Base-by-base conservation (phyloP, 2,888 invertebrate genomes). In the Epirrhoe alternata region DNA sequence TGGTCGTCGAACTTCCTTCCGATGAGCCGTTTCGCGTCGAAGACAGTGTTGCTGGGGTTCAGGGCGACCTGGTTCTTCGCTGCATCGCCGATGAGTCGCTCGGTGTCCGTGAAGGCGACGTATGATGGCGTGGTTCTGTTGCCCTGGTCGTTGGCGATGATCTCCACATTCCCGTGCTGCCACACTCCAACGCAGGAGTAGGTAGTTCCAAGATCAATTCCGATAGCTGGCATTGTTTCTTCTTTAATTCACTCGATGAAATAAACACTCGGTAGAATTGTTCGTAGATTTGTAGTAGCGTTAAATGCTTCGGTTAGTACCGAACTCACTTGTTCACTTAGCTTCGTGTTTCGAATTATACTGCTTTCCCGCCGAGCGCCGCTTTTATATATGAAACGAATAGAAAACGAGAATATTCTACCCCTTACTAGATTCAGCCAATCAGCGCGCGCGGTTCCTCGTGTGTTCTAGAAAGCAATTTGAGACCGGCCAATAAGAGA, bases 21-120 rank as follows among this genome's bases (percentile, higher is more conserved):
- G 82, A 98, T 97, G 69, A 97, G 92, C 73, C 98, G 94, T 79
- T 97, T 97, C 17, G 97, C 95, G 82, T 96, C 95, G 86, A 95
- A 96, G 42, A 96, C 95, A 0, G 96, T 96, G 92, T 96, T 96
- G 82, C 81, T 93, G 52, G 97, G 96, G 87, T 97, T 96, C 92
- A 95, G 94, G 53, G 95, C 95, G 56, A 95, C 95, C 87, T 95
- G 95, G 88, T 95, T 96, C 85, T 96, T 96, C 60, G 96, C 96
- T 10, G 95, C 95, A 83, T 96, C 96, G 60, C 96, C 96, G 80
- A 96, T 94, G 54, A 96, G 93, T 52, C 96, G 92, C 85, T 96
- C 95, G 10, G 94, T 94, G 82, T 96, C 95, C 10, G 92, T 96
- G 86, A 96, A 96, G 17, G 96, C 96, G 66, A 96, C 96, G 85